phyloP scores from a whole-genome alignment of 1,140 invertebrate genomes.

The Drosophila asahinai region DNA sequence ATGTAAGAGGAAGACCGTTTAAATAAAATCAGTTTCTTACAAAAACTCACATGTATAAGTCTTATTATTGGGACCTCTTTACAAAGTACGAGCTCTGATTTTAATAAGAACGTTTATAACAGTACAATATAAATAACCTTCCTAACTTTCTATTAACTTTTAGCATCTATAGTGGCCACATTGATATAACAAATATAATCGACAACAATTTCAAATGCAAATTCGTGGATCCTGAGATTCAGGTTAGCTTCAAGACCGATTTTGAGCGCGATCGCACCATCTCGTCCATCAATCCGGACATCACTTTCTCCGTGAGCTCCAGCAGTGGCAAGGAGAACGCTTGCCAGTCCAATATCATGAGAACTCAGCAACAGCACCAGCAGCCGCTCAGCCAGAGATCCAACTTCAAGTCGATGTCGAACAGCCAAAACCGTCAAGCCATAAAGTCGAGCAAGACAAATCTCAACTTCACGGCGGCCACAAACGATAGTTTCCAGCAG shows the following conservation, averaged over 20 bases:
- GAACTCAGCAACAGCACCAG: background rate
- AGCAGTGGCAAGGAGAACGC: conserved; percentile 11
- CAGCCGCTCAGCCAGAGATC: background rate
- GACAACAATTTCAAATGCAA: background rate
- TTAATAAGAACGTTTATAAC: too few species aligned
- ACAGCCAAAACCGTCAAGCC: background rate
- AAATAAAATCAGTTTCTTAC: too few species aligned
- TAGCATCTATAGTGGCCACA: conserved; percentile 15
- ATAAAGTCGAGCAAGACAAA: background rate
- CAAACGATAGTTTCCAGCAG: background rate
- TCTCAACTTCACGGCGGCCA: conserved; percentile 4
- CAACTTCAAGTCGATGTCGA: background rate
- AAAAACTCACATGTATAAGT: too few species aligned
- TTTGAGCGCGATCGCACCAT: background rate
- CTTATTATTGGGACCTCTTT: too few species aligned
- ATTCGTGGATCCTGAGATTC: conserved; percentile 44
- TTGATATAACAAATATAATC: conserved; percentile 20
- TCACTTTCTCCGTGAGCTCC: background rate
- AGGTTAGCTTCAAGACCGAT: conserved; percentile 28
- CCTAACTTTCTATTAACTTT: background rate
- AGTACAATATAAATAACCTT: background rate
- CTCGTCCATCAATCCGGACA: background rate
- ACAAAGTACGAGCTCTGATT: conserved; percentile 2
- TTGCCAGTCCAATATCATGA: background rate
- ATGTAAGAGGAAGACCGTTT: too few species aligned